These are phyloP conservation scores for Stenopsyche tienmushanensis DNA, from an alignment of 1,140 invertebrate genomes.

Conservation along the genomic window DNA sequence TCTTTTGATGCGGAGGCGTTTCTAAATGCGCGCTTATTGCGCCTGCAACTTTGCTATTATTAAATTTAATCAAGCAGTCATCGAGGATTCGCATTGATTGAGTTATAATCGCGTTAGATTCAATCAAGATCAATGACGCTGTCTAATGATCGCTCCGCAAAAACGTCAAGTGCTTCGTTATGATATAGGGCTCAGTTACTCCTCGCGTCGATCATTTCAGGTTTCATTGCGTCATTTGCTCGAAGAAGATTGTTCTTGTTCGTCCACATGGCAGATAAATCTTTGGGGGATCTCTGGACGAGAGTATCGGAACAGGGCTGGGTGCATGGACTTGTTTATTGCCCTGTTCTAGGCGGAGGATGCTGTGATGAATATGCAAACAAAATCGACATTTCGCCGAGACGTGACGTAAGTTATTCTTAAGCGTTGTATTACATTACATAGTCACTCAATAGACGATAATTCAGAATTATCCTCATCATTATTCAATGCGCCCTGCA, in stretches of 20 bases:
- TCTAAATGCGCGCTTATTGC: no score
- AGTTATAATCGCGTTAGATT: no score
- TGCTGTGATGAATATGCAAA: conserved; percentile 10
- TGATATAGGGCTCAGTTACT: no score
- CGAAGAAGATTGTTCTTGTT: background rate
- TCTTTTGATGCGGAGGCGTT: no score
- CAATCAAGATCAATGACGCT: no score
- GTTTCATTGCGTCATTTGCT: background rate
- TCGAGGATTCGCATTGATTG: no score
- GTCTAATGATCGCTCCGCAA: no score
- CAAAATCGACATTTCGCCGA: conserved; percentile 7
- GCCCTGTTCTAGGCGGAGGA: conserved; percentile 9
- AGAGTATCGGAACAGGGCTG: background rate
- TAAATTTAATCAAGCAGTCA: no score
- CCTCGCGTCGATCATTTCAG: background rate
- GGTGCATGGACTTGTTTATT: conserved; percentile 1
- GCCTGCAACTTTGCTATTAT: no score
- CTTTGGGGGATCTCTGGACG: no score
- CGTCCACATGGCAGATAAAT: background rate
- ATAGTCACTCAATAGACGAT: conserved; percentile 5
- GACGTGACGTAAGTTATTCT: conserved; percentile 7
- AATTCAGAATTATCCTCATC: conserved; percentile 9
- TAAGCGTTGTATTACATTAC: background rate
- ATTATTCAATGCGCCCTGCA: background rate
- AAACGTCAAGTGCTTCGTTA: no score